Evolutionary conservation across 2,888 invertebrate genomes (phyloP), one percentile per base, ranked within the genome.

Genomic region (Caenorhabditis becei): DNA sequence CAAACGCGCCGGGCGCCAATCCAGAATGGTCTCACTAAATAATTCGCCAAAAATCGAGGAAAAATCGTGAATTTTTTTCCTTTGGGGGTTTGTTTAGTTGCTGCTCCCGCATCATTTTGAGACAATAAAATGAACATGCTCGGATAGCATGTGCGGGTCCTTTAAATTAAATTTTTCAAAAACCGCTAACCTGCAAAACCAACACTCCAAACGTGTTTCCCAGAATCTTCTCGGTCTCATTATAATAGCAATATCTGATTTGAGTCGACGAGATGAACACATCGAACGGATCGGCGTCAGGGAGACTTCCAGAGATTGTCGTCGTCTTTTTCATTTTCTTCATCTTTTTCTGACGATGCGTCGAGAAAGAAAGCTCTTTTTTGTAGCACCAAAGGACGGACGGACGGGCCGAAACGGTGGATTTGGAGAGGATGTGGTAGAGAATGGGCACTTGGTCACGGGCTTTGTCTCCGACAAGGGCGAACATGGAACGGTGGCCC

Each of bases 361-460:
- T 95, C 92, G 95, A 95, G 85, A 96, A 96, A 28, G 95, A 95
- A 88, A 96, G 94, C 91, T 96, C 96, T 94, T 97, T 94, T 89
- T 99, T 99, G 92, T 99, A 99, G 92, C 99, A 99, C 99, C 99
- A 99, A 11, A 99, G 92, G 0, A 99, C 96, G 53, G 95, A 95
- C 0, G 98, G 98, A 49, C 97, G 93, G 0, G 97, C 94, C 92
- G 96, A 96, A 0, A 97, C 95, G 62, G 95, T 94, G 0, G 97
- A 95, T 92, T 99, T 99, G 0, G 96, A 95, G 54, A 99, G 92
- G 94, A 99, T 97, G 91, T 99, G 97, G 93, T 99, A 97, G 3
- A 99, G 93, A 91, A 97, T 96, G 5, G 97, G 96, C 16, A 96
- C 97, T 93, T 98, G 97, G 93, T 99, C 97, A 91, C 95, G 94